A percentile compares a stretch with the other conserved stretches of the same genome.
Evolutionary conservation across 1,140 invertebrate species (phyloP).

Genomic region (Popillia japonica): DNA sequence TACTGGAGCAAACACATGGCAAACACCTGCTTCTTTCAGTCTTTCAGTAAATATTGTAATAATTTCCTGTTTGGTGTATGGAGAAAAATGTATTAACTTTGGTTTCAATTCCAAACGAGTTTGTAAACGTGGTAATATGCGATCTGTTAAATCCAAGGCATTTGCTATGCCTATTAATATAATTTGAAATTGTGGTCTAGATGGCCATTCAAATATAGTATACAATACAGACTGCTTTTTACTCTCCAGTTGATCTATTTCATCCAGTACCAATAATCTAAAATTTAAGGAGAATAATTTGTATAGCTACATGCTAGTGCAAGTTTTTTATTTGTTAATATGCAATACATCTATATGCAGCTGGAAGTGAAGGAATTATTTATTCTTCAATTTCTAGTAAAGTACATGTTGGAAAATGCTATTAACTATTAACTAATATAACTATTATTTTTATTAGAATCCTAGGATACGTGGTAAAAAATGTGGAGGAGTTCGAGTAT

Average conservation of each 20-base stretch:
- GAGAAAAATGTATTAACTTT: conserved; percentile 86
- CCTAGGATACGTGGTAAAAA: too few species aligned
- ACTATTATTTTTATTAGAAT: too few species aligned
- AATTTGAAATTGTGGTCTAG: conserved; percentile 72
- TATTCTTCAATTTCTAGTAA: too few species aligned
- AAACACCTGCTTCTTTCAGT: conserved; percentile 73
- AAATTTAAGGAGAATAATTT: conserved; percentile 61
- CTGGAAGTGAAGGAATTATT: too few species aligned
- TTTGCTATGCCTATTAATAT: conserved; percentile 95
- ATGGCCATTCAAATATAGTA: conserved; percentile 93
- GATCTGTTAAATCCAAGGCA: conserved; percentile 92
- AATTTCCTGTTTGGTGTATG: conserved; percentile 92
- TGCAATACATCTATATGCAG: too few species aligned
- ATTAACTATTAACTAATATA: too few species aligned
- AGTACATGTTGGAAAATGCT: too few species aligned
- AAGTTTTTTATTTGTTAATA: too few species aligned
- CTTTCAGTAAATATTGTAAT: conserved; percentile 83
- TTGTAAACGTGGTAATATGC: conserved; percentile 87
- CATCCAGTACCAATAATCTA: conserved; percentile 91
- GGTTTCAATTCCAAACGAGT: conserved; percentile 75
- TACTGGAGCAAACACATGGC: conserved; percentile 77
- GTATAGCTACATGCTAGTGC: too few species aligned
- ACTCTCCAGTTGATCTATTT: conserved; percentile 91
- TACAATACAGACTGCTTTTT: conserved; percentile 90
- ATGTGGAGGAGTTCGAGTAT: too few species aligned